A percentile compares a stretch with the other conserved stretches of the same genome.
These are phyloP conservation scores for Myocastor coypus DNA, from an alignment of 2,113 vertebrate species.

Conservation along the genomic window DNA sequence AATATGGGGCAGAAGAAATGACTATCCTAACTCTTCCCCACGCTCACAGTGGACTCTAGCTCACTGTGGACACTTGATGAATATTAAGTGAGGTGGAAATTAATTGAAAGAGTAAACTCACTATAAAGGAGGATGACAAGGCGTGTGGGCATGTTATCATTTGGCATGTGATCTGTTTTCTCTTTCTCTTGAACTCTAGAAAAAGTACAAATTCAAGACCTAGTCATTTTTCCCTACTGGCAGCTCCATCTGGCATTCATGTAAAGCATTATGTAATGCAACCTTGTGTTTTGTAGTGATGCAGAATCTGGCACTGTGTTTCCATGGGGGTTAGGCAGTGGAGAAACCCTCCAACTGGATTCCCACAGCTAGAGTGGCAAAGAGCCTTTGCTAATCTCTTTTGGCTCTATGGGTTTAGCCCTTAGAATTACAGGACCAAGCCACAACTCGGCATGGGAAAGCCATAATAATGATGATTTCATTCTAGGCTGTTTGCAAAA, in stretches of 20 bases:
- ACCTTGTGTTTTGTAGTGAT: constrained; percentile 70
- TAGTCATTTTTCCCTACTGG: constrained; percentile 68
- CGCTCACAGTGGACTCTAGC: constrained; percentile 10
- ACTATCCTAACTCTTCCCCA: constrained; percentile 63
- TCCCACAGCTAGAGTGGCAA: constrained; percentile 73
- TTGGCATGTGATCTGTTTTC: constrained; percentile 55
- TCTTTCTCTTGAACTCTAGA: constrained; percentile 56
- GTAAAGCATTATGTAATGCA: constrained; percentile 65
- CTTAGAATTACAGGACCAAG: constrained; percentile 78
- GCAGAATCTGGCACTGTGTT: constrained; percentile 61
- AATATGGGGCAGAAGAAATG: constrained; percentile 54
- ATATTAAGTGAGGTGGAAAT: constrained; percentile 74
- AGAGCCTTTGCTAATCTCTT: constrained; percentile 72
- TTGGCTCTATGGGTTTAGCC: constrained; percentile 68
- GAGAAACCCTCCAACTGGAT: constrained; percentile 66
- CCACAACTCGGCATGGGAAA: constrained; percentile 71
- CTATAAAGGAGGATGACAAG: constrained; percentile 60
- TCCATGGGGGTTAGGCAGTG: constrained; percentile 61
- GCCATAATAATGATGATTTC: constrained; percentile 79
- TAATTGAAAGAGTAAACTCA: constrained; percentile 64
- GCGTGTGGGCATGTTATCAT: constrained; percentile 59
- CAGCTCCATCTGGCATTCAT: constrained; percentile 74
- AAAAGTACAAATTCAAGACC: constrained; percentile 66
- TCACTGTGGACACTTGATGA: constrained; percentile 62
- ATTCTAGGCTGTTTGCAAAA: constrained; percentile 77